Percentiles rank a stretch among this genome's conserved stretches.
Evolutionary conservation across 2,888 invertebrate genomes (phyloP).

Genomic region (Alentia gelatinosa): DNA sequence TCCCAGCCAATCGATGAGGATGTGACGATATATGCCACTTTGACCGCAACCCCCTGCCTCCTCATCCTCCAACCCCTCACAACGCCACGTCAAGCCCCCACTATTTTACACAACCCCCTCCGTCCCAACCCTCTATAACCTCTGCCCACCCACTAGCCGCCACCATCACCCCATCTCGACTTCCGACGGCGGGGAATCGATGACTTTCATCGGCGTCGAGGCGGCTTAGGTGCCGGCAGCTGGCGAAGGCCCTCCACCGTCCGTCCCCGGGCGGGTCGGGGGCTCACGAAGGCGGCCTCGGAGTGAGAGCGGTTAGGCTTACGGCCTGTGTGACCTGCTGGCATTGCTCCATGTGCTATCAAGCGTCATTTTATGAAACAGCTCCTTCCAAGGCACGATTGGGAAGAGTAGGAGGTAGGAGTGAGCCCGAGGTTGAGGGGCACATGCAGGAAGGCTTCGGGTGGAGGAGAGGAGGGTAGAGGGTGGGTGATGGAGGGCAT

Average conservation of each 20-base stretch:
- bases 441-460: too few species aligned
- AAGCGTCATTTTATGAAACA: constrained; percentile 17
- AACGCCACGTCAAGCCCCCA: not conserved
- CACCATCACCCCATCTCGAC: not conserved
- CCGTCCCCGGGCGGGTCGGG: not conserved
- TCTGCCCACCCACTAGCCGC: not conserved
- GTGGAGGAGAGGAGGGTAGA: not conserved
- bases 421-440: not conserved
- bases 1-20: constrained; percentile 14
- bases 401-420: not conserved
- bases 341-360: constrained; percentile 16
- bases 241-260: not conserved
- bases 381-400: not conserved
- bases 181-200: not conserved
- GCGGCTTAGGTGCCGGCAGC: not conserved
- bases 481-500: not conserved
- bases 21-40: constrained; percentile 45
- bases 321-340: not conserved
- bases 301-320: not conserved
- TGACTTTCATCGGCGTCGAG: not conserved
- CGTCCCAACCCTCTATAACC: not conserved
- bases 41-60: not conserved
- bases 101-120: not conserved
- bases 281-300: not conserved
- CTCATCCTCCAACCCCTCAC: not conserved